Conservation (phyloP, 1,140 invertebrate species). For the Cherax quadricarinatus region DNA sequence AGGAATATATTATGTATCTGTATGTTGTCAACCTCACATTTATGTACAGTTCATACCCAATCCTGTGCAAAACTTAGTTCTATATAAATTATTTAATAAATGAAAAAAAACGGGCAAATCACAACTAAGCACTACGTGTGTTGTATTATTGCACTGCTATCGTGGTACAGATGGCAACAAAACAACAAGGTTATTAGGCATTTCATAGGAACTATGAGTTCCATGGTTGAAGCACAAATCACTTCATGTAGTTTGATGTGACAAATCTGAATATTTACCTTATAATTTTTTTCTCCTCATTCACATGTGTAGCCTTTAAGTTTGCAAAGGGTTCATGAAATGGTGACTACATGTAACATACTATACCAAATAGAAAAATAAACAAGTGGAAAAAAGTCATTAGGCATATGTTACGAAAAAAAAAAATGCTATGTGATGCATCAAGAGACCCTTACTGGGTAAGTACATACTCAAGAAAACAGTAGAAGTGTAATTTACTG, state of each 20-base stretch:
- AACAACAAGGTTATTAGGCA: not conserved
- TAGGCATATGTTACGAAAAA: not conserved
- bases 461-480: not conserved
- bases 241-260: not conserved
- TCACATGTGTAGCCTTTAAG: no score
- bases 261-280: not conserved
- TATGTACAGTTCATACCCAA: not conserved
- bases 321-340: no score
- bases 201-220: not conserved
- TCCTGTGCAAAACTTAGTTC: not conserved
- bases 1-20: not conserved
- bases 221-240: not conserved
- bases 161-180: not conserved
- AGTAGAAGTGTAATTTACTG: not conserved
- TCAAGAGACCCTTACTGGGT: not conserved
- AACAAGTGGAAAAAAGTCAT: constrained; percentile 21
- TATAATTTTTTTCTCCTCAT: not conserved
- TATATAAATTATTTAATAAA: not conserved
- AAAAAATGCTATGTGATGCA: not conserved
- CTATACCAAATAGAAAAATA: not conserved
- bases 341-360: no score
- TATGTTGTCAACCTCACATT: not conserved
- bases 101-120: not conserved
- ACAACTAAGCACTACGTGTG: not conserved
- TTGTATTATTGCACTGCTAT: not conserved